phyloP scores from a whole-genome alignment of 2,113 vertebrate genomes.

The Aramus guarauna region DNA sequence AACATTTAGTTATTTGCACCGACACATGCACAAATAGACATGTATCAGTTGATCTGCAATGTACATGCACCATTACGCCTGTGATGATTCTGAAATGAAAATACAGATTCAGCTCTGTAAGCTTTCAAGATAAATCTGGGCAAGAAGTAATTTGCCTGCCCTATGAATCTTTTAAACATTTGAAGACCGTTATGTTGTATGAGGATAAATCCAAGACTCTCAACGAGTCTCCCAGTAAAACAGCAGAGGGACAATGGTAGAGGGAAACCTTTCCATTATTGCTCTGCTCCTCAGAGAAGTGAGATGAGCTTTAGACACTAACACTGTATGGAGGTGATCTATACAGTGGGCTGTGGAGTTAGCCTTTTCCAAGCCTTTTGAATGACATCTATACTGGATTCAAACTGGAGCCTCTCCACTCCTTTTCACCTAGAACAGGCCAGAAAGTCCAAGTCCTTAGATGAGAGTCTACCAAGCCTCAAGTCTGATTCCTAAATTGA shows the following conservation, averaged over 20 bases:
- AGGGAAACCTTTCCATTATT: background rate
- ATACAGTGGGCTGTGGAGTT: background rate
- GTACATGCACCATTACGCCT: background rate
- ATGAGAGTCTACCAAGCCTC: background rate
- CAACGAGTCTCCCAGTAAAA: background rate
- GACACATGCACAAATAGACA: background rate
- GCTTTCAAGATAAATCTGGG: background rate
- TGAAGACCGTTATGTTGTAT: background rate
- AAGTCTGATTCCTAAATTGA: background rate
- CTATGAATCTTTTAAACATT: background rate
- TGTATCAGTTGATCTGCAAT: accelerated
- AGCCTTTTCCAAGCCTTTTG: background rate
- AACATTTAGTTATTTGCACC: background rate
- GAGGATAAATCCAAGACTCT: background rate
- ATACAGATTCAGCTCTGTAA: background rate
- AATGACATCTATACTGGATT: background rate
- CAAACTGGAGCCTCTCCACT: background rate
- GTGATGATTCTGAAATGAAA: background rate
- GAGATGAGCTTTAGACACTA: background rate
- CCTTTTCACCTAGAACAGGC: background rate
- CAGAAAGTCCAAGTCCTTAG: background rate
- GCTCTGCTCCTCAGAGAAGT: background rate
- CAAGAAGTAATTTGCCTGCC: background rate
- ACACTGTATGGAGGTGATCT: background rate
- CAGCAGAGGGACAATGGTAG: background rate